These are phyloP conservation scores for Delphinus delphis DNA, from an alignment of 2,113 vertebrate genomes.

Conservation along the genomic window DNA sequence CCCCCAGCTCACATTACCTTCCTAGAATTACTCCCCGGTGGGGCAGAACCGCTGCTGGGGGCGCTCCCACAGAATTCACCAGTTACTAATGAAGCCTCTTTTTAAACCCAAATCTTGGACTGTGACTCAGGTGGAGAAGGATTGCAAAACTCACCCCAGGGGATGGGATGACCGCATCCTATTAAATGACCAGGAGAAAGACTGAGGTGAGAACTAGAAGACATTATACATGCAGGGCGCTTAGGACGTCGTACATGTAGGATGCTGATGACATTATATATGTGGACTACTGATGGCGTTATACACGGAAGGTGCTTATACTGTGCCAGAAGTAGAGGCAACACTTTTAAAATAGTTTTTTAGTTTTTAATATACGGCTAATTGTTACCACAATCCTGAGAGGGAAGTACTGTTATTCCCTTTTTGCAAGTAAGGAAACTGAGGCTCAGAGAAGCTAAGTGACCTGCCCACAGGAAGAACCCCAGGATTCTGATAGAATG, in stretches of 20 bases:
- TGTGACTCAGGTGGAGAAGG: slow-evolving; percentile 42
- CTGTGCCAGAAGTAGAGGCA: not conserved
- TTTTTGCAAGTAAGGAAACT: not conserved
- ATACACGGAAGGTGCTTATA: not conserved
- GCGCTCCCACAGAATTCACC: slow-evolving; percentile 83
- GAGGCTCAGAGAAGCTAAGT: not conserved
- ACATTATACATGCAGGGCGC: not conserved
- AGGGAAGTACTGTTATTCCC: not conserved
- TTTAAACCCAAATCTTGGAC: slow-evolving; percentile 49
- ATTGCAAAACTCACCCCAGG: not conserved
- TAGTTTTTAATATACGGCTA: not conserved
- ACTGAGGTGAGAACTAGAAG: not conserved
- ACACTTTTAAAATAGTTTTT: not conserved
- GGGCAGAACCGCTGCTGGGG: slow-evolving; percentile 81
- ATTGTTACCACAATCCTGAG: not conserved
- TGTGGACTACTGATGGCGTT: fast-evolving
- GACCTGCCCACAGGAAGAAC: not conserved
- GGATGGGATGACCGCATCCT: not conserved
- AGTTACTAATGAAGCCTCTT: slow-evolving; percentile 81
- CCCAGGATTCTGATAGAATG: not conserved
- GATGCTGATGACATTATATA: not conserved
- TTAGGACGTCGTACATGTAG: not conserved
- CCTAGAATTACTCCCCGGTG: slow-evolving; percentile 82
- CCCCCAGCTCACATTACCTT: slow-evolving; percentile 86
- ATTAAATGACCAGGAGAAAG: not conserved